Percentiles rank a stretch among this genome's conserved stretches.
Conservation (phyloP, 1,140 invertebrate genomes). For the Calliopsis andreniformis region DNA sequence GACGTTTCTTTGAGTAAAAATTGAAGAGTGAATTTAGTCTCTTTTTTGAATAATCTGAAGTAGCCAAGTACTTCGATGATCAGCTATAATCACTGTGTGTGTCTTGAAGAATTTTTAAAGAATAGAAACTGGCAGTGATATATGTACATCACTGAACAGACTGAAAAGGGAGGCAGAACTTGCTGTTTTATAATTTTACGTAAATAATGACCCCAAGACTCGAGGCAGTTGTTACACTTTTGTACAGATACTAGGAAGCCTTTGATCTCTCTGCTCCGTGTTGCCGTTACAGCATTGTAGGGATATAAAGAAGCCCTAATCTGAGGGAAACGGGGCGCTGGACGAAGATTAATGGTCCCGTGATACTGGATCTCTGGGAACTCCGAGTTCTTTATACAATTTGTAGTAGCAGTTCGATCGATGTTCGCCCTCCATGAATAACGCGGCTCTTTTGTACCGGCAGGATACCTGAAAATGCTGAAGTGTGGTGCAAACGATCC, state of each 20-base stretch:
- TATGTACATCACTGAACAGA: neutral
- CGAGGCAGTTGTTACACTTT: too few species aligned
- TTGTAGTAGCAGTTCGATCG: constrained; percentile 45
- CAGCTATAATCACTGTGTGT: too few species aligned
- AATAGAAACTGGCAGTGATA: neutral
- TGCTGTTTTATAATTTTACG: neutral
- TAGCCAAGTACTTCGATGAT: too few species aligned
- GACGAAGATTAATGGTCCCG: constrained; percentile 55
- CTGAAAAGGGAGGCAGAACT: neutral
- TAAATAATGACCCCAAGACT: too few species aligned
- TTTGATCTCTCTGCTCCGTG: neutral
- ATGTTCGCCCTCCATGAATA: neutral
- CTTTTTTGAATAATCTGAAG: too few species aligned
- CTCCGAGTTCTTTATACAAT: constrained; percentile 41
- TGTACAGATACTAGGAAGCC: too few species aligned
- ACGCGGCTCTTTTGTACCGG: neutral
- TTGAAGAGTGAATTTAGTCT: neutral
- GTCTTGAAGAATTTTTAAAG: too few species aligned
- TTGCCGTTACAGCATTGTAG: constrained; percentile 24
- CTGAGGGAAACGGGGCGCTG: constrained; percentile 42
- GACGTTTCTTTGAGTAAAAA: neutral
- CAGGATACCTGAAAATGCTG: neutral
- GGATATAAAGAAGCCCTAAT: constrained; percentile 43
- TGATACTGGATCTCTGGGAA: constrained; percentile 34
- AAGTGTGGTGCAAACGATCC: neutral